phyloP scores from a whole-genome alignment of 2,797 vertebrate species.

The Propithecus deckenii region DNA sequence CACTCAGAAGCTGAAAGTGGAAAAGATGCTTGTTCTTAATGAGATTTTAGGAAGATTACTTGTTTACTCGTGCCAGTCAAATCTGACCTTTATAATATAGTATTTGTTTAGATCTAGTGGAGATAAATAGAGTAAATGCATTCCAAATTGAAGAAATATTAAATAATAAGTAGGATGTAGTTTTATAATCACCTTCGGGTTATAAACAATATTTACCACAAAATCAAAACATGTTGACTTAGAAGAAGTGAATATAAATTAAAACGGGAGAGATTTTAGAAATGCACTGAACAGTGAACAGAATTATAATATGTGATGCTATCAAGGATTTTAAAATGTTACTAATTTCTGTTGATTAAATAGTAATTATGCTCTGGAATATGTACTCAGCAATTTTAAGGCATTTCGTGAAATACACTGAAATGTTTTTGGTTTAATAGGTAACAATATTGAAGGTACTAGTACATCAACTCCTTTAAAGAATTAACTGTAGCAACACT shows the following conservation, averaged over 20 bases:
- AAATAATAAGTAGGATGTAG: conserved; percentile 62
- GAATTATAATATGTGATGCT: not conserved
- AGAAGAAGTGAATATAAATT: conserved; percentile 56
- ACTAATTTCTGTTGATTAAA: conserved; percentile 19
- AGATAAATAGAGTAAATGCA: conserved; percentile 55
- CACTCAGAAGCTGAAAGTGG: not conserved
- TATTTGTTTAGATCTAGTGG: conserved; percentile 63
- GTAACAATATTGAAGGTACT: not conserved
- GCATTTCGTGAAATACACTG: not conserved
- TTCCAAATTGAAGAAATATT: conserved; percentile 70
- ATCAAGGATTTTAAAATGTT: conserved; percentile 14
- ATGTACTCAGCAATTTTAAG: not conserved
- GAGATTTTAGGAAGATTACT: conserved; percentile 52
- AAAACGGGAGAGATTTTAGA: conserved; percentile 43
- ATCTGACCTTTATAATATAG: conserved; percentile 50
- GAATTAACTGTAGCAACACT: not conserved
- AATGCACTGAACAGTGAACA: conserved; percentile 47
- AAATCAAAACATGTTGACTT: conserved; percentile 69
- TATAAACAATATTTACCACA: conserved; percentile 68
- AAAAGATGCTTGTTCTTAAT: conserved; percentile 8
- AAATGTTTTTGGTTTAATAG: not conserved
- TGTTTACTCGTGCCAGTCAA: conserved; percentile 54
- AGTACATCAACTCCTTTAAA: not conserved
- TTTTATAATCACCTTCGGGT: conserved; percentile 60
- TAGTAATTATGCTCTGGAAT: not conserved